Percentiles rank a stretch among this genome's conserved stretches.
phyloP scores from a whole-genome alignment of 2,113 vertebrate genomes.

The Hippopotamus amphibius region DNA sequence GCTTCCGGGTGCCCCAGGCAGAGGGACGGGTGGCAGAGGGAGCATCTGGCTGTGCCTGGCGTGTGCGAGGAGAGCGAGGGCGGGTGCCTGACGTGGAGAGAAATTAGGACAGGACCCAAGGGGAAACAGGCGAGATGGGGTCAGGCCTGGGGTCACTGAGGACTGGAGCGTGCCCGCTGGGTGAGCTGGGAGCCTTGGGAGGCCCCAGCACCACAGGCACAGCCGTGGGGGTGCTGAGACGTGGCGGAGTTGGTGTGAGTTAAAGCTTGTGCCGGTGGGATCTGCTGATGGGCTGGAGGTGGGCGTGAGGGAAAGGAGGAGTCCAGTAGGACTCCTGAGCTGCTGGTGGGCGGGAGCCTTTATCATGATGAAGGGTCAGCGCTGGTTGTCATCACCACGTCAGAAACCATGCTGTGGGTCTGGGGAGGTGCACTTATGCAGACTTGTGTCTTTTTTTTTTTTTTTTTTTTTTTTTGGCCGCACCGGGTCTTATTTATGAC shows the following conservation, averaged over 20 bases:
- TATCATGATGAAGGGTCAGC: rapidly evolving
- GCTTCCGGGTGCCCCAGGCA: rapidly evolving
- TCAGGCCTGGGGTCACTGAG: not conserved
- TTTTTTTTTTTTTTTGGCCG: too few species aligned
- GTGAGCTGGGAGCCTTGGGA: not conserved
- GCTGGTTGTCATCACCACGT: rapidly evolving
- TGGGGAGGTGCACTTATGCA: rapidly evolving
- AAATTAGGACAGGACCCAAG: not conserved
- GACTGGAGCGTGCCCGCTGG: not conserved
- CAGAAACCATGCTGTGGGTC: rapidly evolving
- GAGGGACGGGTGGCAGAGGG: not conserved
- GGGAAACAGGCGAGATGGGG: too few species aligned
- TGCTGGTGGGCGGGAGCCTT: not conserved
- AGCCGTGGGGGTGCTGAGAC: too few species aligned
- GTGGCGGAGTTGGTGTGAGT: rapidly evolving
- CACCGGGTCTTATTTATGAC: too few species aligned
- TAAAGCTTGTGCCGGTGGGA: rapidly evolving
- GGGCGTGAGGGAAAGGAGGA: too few species aligned
- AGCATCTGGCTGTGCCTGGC: rapidly evolving
- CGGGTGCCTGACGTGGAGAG: not conserved
- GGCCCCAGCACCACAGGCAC: not conserved
- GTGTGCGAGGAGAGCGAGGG: rapidly evolving
- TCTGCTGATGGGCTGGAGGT: rapidly evolving
- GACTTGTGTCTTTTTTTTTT: too few species aligned
- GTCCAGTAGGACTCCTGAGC: rapidly evolving